Percentiles rank a stretch among this genome's conserved stretches.
Conservation (phyloP, 2,113 vertebrate species). For the Ceyx melanurus region DNA sequence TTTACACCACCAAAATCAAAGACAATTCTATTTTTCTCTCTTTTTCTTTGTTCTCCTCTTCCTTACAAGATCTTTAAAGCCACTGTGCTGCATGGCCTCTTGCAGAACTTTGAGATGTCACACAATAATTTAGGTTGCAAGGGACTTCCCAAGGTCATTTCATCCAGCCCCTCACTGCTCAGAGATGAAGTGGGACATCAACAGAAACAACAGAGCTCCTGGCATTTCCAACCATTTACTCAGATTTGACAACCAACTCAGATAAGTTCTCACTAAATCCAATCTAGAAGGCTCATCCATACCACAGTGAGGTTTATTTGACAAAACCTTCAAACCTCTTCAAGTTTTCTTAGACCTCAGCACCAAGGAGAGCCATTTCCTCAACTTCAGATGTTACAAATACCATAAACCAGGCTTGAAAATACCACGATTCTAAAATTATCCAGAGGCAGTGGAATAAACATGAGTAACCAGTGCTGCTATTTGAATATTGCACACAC, state of each 20-base stretch:
- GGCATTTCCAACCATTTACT: neutral
- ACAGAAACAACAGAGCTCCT: neutral
- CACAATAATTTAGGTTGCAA: neutral
- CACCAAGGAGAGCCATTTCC: neutral
- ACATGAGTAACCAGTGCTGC: neutral
- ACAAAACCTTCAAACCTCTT: neutral
- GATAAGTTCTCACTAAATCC: neutral
- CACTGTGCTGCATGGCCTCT: neutral
- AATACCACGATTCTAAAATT: neutral
- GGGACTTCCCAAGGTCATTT: neutral
- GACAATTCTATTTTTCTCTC: neutral
- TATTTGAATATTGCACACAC: neutral
- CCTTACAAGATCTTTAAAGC: neutral
- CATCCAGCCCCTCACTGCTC: neutral
- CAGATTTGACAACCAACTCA: neutral
- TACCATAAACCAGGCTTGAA: neutral
- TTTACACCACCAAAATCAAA: neutral
- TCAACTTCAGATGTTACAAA: neutral
- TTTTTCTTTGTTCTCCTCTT: neutral
- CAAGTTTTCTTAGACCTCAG: neutral
- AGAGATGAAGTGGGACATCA: neutral
- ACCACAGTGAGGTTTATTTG: neutral
- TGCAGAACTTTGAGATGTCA: neutral
- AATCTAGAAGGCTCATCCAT: neutral
- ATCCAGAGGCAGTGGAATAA: neutral